A percentile compares a stretch with the other conserved stretches of the same genome.
Evolutionary conservation across 2,797 vertebrate species (phyloP).

Genomic region (Momotus momota): DNA sequence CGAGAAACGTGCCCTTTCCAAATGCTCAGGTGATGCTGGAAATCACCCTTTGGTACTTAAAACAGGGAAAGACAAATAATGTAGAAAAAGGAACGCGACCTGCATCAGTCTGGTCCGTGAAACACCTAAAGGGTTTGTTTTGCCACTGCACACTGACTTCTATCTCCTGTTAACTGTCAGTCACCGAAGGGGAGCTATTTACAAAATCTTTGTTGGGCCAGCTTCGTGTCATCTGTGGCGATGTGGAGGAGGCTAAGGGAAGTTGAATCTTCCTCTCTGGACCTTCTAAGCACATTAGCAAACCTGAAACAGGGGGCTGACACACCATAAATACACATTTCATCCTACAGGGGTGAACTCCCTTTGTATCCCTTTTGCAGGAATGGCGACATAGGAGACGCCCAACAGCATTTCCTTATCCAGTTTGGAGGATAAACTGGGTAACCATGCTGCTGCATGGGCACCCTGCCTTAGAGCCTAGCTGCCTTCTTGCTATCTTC

Average conservation of each 20-base stretch:
- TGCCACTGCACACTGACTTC: background rate
- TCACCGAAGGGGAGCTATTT: background rate
- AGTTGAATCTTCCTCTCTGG: background rate
- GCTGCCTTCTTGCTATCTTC: background rate
- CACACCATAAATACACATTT: background rate
- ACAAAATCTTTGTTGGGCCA: background rate
- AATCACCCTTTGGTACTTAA: background rate
- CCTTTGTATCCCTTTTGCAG: background rate
- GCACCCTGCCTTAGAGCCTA: background rate
- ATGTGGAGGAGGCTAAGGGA: background rate
- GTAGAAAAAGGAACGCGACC: background rate
- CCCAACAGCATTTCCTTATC: background rate
- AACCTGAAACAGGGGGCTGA: background rate
- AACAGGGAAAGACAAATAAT: background rate
- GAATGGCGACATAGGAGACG: background rate
- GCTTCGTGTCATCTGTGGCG: background rate
- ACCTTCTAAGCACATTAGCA: background rate
- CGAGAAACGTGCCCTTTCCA: background rate
- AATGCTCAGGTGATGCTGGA: background rate
- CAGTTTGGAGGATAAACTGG: background rate
- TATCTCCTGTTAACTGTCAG: background rate
- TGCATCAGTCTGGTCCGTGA: background rate
- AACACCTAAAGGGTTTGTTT: background rate
- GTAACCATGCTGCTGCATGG: fast-evolving
- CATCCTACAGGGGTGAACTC: fast-evolving